Base-by-base conservation (phyloP, 2,888 invertebrate species). In the Meta bourneti region DNA sequence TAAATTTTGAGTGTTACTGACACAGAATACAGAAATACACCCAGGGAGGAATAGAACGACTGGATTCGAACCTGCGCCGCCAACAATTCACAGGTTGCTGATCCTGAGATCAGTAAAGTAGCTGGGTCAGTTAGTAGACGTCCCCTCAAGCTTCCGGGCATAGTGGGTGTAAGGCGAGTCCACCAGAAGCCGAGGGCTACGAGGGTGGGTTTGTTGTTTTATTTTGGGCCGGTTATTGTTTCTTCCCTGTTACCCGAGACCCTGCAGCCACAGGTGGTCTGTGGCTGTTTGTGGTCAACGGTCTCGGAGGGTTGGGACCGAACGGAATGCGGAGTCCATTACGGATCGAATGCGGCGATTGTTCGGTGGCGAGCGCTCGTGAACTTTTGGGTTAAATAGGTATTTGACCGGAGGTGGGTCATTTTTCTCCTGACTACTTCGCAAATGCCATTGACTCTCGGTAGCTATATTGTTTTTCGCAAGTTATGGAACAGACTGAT, bases 281-380 rank as follows among this genome's bases (percentile, higher is more conserved):
- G 69, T 16, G n/a, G 51, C 74, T 83, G 72, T 74, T 86, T 86
- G 78, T 86, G 86, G 86, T 86, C 86, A 86, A 78, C 70, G 86
- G 86, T 78, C 86, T 86, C 86, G 19, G 78, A 79, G 86, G 71
- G 84, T 85, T 85, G 72, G 81, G 81, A 81, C 16, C 70, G 34
- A 13, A 16, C 54, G 61, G 61, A 84, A 75, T 54, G 61, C 61
- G 84, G 84, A 34, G 52, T 84, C 84, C 48, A 74, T 84, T 84
- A 75, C 84, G 61, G 70, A 84, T 84, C 75, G 74, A 75, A 84
- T 75, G 84, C 61, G 72, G 75, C n/a, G 6, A 75, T 61, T 75
- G 84, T 75, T 75, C 72, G 49, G 61, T 80, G 34, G 34, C 34
- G 1, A 34, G 34, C 34, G 34, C 34, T 34, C 34, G 34, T 34